These are phyloP conservation scores for Schizotus pectinicornis DNA, from an alignment of 2,888 invertebrate species.

Conservation along the genomic window DNA sequence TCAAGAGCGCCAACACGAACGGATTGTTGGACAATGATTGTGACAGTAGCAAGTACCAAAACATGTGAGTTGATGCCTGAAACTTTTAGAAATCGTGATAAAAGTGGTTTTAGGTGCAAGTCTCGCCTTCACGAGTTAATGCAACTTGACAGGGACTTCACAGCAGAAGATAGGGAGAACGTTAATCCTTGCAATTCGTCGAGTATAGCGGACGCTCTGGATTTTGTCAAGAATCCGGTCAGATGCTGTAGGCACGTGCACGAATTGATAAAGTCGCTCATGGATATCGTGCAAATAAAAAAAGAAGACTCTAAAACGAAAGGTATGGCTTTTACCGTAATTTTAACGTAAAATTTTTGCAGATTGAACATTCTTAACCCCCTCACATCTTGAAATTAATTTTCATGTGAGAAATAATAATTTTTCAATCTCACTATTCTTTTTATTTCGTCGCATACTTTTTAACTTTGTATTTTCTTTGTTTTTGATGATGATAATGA, in stretches of 20 bases:
- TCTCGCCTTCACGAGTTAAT: conserved; percentile 91
- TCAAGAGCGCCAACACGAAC: conserved; percentile 99
- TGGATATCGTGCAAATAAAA: conserved; percentile 84
- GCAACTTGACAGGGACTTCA: conserved; percentile 89
- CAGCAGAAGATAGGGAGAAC: conserved; percentile 79
- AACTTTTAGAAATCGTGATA: conserved; percentile 5
- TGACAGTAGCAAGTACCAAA: conserved; percentile 94
- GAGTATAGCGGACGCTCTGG: conserved; percentile 89
- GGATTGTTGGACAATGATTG: conserved; percentile 97
- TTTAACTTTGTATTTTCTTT: too few relatives aligned
- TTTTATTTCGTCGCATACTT: too few relatives aligned
- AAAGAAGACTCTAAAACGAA: conserved; percentile 89
- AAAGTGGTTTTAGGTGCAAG: conserved; percentile 76
- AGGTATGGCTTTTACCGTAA: conserved; percentile 60
- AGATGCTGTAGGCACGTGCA: conserved; percentile 92
- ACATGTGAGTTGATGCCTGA: conserved; percentile 72
- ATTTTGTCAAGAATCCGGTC: conserved; percentile 95
- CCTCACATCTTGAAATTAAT: too few relatives aligned
- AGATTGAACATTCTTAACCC: too few relatives aligned
- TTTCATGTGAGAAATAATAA: too few relatives aligned
- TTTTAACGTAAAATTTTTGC: too few relatives aligned
- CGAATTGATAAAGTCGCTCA: conserved; percentile 82
- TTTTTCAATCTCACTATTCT: too few relatives aligned
- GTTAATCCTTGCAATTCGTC: conserved; percentile 93
- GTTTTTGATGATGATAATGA: too few relatives aligned